Conservation (phyloP, 2,888 invertebrate species). For the Strigamia transsilvanica region DNA sequence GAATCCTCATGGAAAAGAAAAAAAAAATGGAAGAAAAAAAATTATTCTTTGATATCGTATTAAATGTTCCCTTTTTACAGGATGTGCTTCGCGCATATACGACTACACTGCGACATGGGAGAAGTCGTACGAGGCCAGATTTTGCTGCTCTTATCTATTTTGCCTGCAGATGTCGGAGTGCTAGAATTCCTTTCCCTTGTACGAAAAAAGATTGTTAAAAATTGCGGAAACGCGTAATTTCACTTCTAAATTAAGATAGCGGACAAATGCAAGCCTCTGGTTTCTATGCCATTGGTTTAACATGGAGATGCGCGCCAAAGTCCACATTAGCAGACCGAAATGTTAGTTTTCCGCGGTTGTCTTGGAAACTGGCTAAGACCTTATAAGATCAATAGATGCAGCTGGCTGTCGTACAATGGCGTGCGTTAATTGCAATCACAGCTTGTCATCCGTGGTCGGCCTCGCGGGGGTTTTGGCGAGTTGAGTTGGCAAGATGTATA, state of each 20-base stretch:
- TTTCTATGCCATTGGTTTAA: no score
- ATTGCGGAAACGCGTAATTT: no score
- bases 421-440: slow-evolving; percentile 46
- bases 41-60: slow-evolving; percentile 37
- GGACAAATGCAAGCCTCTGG: no score
- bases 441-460: slow-evolving; percentile 48
- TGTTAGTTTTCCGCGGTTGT: neutral
- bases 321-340: no score
- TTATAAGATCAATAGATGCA: slow-evolving; percentile 33
- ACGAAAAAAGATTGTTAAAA: no score
- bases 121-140: slow-evolving; percentile 7
- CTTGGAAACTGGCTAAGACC: neutral
- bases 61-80: slow-evolving; percentile 14
- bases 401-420: slow-evolving; percentile 45
- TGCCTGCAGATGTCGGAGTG: neutral
- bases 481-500: slow-evolving; percentile 27
- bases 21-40: slow-evolving; percentile 3
- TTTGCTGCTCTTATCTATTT: slow-evolving; percentile 9
- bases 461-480: slow-evolving; percentile 36
- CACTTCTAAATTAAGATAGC: no score
- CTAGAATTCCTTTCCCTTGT: neutral
- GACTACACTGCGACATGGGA: neutral
- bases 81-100: neutral
- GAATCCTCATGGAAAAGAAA: neutral
- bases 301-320: no score